Percentiles rank a stretch among this genome's conserved stretches.
These are phyloP conservation scores for Lasioglossum baleicum DNA, from an alignment of 1,140 invertebrate species.

Conservation along the genomic window DNA sequence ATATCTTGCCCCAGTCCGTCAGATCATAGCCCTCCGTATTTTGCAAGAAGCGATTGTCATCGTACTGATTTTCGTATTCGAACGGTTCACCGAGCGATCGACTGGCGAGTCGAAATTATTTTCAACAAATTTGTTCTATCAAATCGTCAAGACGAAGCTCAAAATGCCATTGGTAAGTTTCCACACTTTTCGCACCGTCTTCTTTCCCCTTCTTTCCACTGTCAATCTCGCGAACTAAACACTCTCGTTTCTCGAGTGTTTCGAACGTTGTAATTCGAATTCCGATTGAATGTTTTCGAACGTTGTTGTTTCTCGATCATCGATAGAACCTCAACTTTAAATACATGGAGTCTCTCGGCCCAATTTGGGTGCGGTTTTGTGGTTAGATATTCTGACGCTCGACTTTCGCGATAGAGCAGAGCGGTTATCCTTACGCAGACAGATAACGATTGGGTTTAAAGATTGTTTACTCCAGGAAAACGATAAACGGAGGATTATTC, in stretches of 20 bases:
- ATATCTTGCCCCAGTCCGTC: conserved; percentile 21
- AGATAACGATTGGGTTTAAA: conserved; percentile 1
- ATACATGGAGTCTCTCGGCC: neutral
- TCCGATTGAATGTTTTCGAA: neutral
- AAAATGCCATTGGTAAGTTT: conserved; percentile 74
- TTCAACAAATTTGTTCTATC: conserved; percentile 24
- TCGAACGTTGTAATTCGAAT: neutral
- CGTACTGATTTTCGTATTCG: neutral
- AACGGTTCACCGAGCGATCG: neutral
- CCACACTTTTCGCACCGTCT: neutral
- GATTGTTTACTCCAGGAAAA: neutral
- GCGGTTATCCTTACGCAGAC: neutral
- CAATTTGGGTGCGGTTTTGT: conserved; percentile 37
- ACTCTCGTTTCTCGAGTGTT: neutral
- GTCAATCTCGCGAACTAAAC: neutral
- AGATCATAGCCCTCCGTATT: conserved; percentile 8
- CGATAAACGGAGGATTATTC: neutral
- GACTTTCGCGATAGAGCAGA: neutral
- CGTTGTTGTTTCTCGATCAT: neutral
- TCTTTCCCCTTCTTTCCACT: neutral
- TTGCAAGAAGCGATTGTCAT: neutral
- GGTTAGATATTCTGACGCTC: neutral
- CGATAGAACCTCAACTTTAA: neutral
- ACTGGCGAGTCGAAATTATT: conserved; percentile 35
- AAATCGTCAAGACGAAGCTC: conserved; percentile 70